Evolutionary conservation across 1,140 invertebrate genomes (phyloP).

Genomic region (Drosophila insularis): DNA sequence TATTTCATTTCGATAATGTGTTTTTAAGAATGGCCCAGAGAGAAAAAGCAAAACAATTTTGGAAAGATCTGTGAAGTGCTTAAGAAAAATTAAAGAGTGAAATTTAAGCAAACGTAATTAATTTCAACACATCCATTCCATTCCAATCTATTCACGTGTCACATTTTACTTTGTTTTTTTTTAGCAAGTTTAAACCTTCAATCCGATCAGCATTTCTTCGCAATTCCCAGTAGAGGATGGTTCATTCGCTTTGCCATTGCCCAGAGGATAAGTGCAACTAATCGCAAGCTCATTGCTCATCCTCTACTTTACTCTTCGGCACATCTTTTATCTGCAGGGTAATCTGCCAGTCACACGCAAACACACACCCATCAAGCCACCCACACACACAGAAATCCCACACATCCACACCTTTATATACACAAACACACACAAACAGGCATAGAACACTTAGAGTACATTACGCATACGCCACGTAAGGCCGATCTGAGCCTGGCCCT

Average conservation of each 20-base stretch:
- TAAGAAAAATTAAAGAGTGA: background rate
- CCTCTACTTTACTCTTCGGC: slow-evolving; percentile 27
- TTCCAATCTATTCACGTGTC: too few relatives aligned
- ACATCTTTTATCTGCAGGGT: slow-evolving; percentile 43
- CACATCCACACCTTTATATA: slow-evolving; percentile 7
- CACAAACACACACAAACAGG: background rate
- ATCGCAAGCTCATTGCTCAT: slow-evolving; percentile 59
- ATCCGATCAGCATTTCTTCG: slow-evolving; percentile 41
- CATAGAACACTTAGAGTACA: slow-evolving; percentile 22
- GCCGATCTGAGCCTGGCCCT: slow-evolving; percentile 5
- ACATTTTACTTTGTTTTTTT: too few relatives aligned
- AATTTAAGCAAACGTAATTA: background rate
- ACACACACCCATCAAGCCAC: background rate
- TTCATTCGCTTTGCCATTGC: slow-evolving; percentile 26
- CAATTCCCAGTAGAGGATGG: slow-evolving; percentile 11
- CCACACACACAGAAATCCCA: background rate
- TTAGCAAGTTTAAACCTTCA: slow-evolving; percentile 23
- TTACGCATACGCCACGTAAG: slow-evolving; percentile 48
- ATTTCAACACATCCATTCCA: background rate
- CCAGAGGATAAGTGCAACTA: slow-evolving; percentile 44
- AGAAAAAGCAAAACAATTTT: background rate
- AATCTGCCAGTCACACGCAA: slow-evolving; percentile 33
- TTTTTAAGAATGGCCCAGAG: background rate
- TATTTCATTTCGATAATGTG: slow-evolving; percentile 36
- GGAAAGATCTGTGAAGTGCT: background rate